These are phyloP conservation scores for Alethe diademata DNA, from an alignment of 2,113 vertebrate species.

Conservation along the genomic window DNA sequence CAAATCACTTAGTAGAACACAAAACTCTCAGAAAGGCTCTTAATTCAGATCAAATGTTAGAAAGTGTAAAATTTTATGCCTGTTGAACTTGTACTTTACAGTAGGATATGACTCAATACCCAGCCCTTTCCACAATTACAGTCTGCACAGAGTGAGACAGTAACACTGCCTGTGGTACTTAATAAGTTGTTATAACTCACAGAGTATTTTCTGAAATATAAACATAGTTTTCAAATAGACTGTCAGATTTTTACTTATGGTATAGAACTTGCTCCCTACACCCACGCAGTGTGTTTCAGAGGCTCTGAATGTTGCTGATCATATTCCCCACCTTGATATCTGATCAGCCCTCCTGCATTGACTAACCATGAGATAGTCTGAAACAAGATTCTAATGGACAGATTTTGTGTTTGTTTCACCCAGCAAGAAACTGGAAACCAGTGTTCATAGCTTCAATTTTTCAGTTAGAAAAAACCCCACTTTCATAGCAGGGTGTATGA, in stretches of 20 bases:
- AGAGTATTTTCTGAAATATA: not conserved
- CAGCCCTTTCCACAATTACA: not conserved
- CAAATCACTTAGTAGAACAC: not conserved
- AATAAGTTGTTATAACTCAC: not conserved
- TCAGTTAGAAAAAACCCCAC: not conserved
- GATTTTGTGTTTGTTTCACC: not conserved
- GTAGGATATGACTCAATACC: not conserved
- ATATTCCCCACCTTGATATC: not conserved
- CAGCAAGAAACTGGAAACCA: not conserved
- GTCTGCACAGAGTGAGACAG: not conserved
- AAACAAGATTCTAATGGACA: not conserved
- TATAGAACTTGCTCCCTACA: not conserved
- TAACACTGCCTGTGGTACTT: not conserved
- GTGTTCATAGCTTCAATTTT: not conserved
- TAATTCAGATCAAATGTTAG: not conserved
- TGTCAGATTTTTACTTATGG: not conserved
- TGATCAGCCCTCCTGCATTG: not conserved
- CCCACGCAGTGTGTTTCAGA: not conserved
- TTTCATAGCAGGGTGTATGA: not conserved
- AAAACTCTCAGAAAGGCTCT: not conserved
- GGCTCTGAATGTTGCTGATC: not conserved
- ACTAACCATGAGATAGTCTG: not conserved
- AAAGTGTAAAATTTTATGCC: not conserved
- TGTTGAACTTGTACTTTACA: not conserved
- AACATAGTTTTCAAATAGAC: not conserved